Evolutionary conservation across 2,888 invertebrate species (phyloP), one percentile per base, ranked within the genome.

Genomic region (Cerastis leucographa): DNA sequence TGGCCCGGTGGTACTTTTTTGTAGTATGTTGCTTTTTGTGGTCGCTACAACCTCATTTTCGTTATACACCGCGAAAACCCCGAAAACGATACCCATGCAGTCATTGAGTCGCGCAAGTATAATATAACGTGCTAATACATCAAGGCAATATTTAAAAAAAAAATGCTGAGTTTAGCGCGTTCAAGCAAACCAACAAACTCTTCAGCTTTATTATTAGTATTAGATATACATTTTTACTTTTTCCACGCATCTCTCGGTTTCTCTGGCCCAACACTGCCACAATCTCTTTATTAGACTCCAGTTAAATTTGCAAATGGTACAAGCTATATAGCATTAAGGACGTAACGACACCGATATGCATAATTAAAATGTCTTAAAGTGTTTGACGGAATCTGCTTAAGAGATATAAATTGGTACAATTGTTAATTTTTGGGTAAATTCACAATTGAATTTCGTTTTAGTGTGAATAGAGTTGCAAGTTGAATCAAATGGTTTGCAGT

Each of bases 271-370:
- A 84, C 81, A 42, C 54, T 17, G 46, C 74, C 67, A 82, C 82
- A 75, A 87, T 85, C 85, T 88, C 88, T 88, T 87, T 89, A 89
- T 87, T 88, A 89, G 88, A 80, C 81, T 86, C 86, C 81, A 69
- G 76, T 87, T 85, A 83, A 85, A 87, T 87, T 88, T 78, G 71
- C 87, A 87, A 87, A 88, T 86, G 83, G 80, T 82, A 86, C 82
- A 85, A 83, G 83, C 80, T 80, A 81, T 82, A 84, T 80, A 82
- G 65, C 74, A 75, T 79, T 86, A 87, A 76, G 76, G 74, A 70
- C 80, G 42, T 71, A 71, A 85, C 67, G 85, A 84, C 75, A 86
- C 78, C 78, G 70, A 84, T 85, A 84, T 87, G 80, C 87, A 88
- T 87, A 89, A 88, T 89, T 89, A 82, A 87, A 87, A 86, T 76